Base-by-base conservation (phyloP, 1,140 invertebrate genomes). In the Wasmannia auropunctata region DNA sequence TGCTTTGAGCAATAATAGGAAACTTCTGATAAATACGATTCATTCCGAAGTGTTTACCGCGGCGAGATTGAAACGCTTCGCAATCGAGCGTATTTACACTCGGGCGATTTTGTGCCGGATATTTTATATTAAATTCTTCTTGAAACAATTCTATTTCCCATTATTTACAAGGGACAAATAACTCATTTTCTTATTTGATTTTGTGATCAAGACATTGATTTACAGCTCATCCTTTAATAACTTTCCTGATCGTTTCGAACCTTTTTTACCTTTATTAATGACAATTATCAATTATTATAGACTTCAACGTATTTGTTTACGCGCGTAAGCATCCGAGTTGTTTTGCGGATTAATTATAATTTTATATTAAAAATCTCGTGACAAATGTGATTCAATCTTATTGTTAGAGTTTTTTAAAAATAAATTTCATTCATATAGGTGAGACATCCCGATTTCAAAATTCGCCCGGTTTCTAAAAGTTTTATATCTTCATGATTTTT, bases 71-170 rank as follows among this genome's bases (percentile, higher is more conserved):
- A 70, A 81, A 81, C 85, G 60, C 54, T 65, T 81, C 37, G 19
- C 40, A 63, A 65, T 37, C 14, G 62, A 81, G 37, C 31, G 56
- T 81, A 86, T 86, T 86, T 86, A 69, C 85, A 40, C 62, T 81
- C 76, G 63, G n/a, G 5, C 60, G 51, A 81, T 81, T 86, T 70
- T 37, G n/a, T n/a, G n/a, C 19, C 43, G 25, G 56, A 46, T 89
- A 89, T 86, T 89, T 89, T 51, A 83, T 89, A 86, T 89, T 77
- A 89, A 89, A 89, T 83, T 86, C 40, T 86, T 75, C 40, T 74
- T 77, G 31, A 77, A 85, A 85, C 46, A 85, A 76, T n/a, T 62
- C 81, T 43, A 63, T 85, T 76, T 46, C 19, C 70, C 16, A 46
- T 62, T 85, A 75, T 85, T 74, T 85, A 63, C 72, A n/a, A 62